Percentiles rank a stretch among this genome's conserved stretches.
phyloP scores from a whole-genome alignment of 2,797 vertebrate species.

The Pampus argenteus region DNA sequence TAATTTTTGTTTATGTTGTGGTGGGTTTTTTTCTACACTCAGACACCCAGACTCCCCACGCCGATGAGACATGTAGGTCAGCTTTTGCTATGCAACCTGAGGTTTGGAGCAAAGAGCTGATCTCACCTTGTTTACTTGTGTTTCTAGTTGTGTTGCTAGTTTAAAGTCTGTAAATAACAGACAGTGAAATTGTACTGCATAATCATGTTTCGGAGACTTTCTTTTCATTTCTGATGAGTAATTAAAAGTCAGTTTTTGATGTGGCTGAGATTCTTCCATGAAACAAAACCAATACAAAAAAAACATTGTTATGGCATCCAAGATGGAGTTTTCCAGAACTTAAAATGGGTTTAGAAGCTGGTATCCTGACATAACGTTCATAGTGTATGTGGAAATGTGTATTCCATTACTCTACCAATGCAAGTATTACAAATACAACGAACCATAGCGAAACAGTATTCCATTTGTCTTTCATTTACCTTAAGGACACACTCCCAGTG shows the following conservation, averaged over 20 bases:
- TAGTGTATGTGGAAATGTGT: not conserved
- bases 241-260: slow-evolving; percentile 39
- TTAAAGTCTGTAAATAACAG: slow-evolving; percentile 59
- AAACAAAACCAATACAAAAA: slow-evolving; percentile 34
- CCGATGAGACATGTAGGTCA: slow-evolving; percentile 57
- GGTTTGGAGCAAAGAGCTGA: slow-evolving; percentile 47
- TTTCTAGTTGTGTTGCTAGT: slow-evolving; percentile 21
- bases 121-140: slow-evolving; percentile 60
- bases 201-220: slow-evolving; percentile 30
- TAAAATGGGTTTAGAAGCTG: slow-evolving; percentile 11
- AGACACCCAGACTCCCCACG: slow-evolving; percentile 58
- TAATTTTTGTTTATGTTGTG: slow-evolving; percentile 71
- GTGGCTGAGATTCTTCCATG: slow-evolving; percentile 22
- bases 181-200: slow-evolving; percentile 46
- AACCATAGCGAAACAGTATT: slow-evolving; percentile 27
- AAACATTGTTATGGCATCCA: slow-evolving; percentile 11
- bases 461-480: slow-evolving; percentile 21
- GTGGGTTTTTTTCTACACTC: slow-evolving; percentile 47
- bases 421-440: not conserved
- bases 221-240: slow-evolving; percentile 24
- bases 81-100: slow-evolving; percentile 49
- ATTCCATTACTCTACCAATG: not conserved
- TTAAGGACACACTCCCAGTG: slow-evolving; percentile 14
- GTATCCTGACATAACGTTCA: not conserved
- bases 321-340: slow-evolving; percentile 16